Percentiles rank a stretch among this genome's conserved stretches.
These are phyloP conservation scores for Rhodeus uyekii DNA, from an alignment of 2,797 vertebrate genomes.

Conservation along the genomic window DNA sequence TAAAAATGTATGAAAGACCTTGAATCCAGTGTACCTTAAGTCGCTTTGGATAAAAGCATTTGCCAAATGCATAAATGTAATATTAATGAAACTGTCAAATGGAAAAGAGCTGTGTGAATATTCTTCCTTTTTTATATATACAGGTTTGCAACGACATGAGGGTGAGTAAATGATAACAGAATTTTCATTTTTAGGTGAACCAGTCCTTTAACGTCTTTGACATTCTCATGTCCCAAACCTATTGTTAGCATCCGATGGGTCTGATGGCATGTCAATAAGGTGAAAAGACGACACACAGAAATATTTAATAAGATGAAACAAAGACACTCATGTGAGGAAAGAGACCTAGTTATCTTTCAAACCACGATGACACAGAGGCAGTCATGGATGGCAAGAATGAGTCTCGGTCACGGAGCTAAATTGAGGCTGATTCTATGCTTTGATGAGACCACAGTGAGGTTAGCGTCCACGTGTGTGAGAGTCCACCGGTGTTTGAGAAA, in stretches of 20 bases:
- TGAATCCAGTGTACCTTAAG: background rate
- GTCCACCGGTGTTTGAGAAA: slow-evolving; percentile 62
- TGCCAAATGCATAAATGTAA: background rate
- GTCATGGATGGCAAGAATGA: slow-evolving; percentile 65
- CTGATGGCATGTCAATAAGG: slow-evolving; percentile 51
- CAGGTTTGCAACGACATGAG: background rate
- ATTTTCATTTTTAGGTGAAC: background rate
- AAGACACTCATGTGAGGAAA: slow-evolving; percentile 47
- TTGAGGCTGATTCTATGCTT: slow-evolving; percentile 52
- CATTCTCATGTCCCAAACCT: slow-evolving; percentile 44
- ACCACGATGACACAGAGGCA: slow-evolving; percentile 60
- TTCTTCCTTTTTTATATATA: background rate
- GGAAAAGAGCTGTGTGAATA: background rate
- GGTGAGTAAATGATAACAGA: background rate
- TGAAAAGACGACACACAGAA: slow-evolving; percentile 56
- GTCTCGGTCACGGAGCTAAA: slow-evolving; percentile 69
- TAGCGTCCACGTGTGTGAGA: slow-evolving; percentile 61
- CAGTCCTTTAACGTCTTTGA: background rate
- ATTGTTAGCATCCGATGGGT: slow-evolving; percentile 59
- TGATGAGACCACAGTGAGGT: slow-evolving; percentile 39
- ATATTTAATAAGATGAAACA: slow-evolving; percentile 60
- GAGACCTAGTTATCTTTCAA: slow-evolving; percentile 64
- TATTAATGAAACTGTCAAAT: slow-evolving; percentile 3
- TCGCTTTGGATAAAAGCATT: background rate
- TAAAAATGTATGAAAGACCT: background rate